Base-by-base conservation (phyloP, 2,888 invertebrate species). In the Stegana nigrithorax region DNA sequence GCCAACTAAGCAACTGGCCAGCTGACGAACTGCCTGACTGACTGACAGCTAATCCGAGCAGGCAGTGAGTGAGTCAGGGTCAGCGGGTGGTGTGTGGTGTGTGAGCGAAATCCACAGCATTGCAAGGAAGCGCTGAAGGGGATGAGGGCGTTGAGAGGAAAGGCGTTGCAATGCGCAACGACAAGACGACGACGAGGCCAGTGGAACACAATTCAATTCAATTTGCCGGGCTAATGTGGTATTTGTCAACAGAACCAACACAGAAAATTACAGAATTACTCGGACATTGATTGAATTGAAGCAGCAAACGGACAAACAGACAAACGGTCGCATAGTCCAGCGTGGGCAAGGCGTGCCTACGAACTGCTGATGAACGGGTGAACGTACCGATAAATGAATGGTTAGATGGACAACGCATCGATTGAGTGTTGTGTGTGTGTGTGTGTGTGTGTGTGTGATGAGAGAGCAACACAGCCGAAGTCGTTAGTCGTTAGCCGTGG, bases 251-350 rank as follows among this genome's bases (percentile, higher is more conserved):
- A 69, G 72, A 72, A 65, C 68, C 62, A 68, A 71, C 23, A 53
- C 64, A 70, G 78, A 72, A 79, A 77, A 79, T 77, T 79, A 77
- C 75, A 72, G 75, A 79, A 80, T 77, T 80, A 78, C 77, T 76
- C 68, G 78, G 78, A 76, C 78, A 80, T 80, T 80, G 78, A 80
- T 78, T 74, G 80, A 78, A 73, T 78, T 78, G 75, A 68, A 66
- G 26, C 66, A 66, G 61, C n/a, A 36, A 36, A 36, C n/a, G 36
- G 36, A 44, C 19, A 7, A 17, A 17, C 19, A 67, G 58, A 45
- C 60, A 53, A 56, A 57, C 47, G 27, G 17, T 27, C 26, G 60
- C 53, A 27, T 29, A 62, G 61, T 66, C 59, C n/a, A n/a, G n/a
- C n/a, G n/a, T n/a, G n/a, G n/a, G n/a, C n/a, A n/a, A n/a, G n/a